Evolutionary conservation across 2,797 vertebrate species (phyloP), one percentile per base, ranked within the genome.

Genomic region (Chaetophractus vellerosus): DNA sequence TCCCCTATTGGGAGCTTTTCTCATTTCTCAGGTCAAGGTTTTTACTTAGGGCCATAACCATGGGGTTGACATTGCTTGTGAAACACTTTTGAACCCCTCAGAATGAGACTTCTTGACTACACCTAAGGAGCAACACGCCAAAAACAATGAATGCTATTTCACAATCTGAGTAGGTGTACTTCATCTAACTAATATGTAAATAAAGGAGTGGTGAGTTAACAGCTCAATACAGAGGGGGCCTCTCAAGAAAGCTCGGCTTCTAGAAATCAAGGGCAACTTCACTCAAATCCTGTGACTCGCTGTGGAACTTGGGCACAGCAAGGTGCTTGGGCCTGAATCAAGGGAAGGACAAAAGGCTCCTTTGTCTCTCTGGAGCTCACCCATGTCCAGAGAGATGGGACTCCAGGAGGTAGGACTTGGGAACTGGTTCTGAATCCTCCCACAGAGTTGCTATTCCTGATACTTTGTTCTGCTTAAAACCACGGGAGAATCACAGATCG

Each of bases 61-160:
- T 55, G 36, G 89, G 41, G 72, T 96, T 97, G 94, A 81, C 90
- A 11, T 97, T 95, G 93, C 92, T 97, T 95, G 66, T 89, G 95
- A 97, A 98, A 97, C 55, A 78, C 12, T 81, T 36, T 84, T 92
- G 88, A 89, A 68, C 88, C 82, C 93, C 95, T 96, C 90, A 89
- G 97, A 98, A 95, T 50, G 76, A 96, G 68, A 36, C 78, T 83
- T 97, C 48, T 31, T 91, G 82, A 94, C 68, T 91, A 97, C 88
- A 96, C 52, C 91, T 96, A 75, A 23, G 33, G 64, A 97, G 95
- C 83, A 85, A 89, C 84, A 81, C 57, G 74, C 96, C 96, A 96
- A 97, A 97, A 96, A 78, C 96, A 98, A 97, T 91, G 95, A 91
- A 69, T 48, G 71, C 63, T 59, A 92, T 98, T 98, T 98, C 97